Conservation (phyloP, 2,888 invertebrate genomes). For the Eilema caniola region DNA sequence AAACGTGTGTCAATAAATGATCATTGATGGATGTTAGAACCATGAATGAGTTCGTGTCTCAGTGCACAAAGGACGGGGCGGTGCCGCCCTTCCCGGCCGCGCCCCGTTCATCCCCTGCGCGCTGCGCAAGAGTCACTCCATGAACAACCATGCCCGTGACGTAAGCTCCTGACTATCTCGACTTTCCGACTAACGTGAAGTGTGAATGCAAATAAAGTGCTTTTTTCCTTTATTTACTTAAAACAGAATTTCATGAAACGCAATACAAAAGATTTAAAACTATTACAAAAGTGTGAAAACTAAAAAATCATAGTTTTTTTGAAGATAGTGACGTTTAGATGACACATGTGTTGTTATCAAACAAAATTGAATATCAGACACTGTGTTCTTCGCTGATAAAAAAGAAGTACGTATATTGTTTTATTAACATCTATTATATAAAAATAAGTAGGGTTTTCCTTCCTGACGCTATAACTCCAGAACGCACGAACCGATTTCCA, state of each 20-base stretch:
- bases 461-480: no score
- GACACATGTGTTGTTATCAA: background rate
- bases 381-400: background rate
- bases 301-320: background rate
- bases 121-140: slow-evolving; percentile 72
- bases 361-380: background rate
- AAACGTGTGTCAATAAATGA: slow-evolving; percentile 28
- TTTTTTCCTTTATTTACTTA: background rate
- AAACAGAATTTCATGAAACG: no score
- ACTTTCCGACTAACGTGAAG: background rate
- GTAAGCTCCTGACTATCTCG: slow-evolving; percentile 47
- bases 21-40: slow-evolving; percentile 26
- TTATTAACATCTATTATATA: background rate
- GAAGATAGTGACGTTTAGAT: background rate
- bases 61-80: slow-evolving; percentile 48
- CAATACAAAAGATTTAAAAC: no score
- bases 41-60: slow-evolving; percentile 42
- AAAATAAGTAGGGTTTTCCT: no score
- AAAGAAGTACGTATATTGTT: background rate
- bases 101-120: slow-evolving; percentile 51
- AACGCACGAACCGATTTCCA: no score
- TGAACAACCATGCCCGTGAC: slow-evolving; percentile 59
- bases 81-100: slow-evolving; percentile 35
- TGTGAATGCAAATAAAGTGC: background rate
- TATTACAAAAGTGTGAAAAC: no score